Evolutionary conservation across 2,113 vertebrate species (phyloP).

Genomic region (Scomber japonicus): DNA sequence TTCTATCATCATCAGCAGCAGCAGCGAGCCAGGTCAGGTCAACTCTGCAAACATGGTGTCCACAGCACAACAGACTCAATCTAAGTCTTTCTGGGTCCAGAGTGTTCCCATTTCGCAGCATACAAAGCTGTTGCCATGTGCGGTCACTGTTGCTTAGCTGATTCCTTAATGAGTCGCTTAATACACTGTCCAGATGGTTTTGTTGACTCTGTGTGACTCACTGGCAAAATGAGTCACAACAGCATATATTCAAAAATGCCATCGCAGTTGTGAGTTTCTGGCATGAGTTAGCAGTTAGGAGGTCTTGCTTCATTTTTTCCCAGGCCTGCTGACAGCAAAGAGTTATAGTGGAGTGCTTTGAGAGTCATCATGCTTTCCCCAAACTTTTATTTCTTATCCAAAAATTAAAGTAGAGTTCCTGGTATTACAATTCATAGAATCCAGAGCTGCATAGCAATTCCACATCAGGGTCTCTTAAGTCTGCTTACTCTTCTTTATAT

Average conservation of each 20-base stretch:
- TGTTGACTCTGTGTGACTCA: conserved; percentile 17
- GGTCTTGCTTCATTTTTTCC: conserved; percentile 26
- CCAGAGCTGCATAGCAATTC: conserved; percentile 23
- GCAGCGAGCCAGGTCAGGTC: neutral
- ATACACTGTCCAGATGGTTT: conserved; percentile 33
- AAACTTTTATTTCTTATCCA: conserved; percentile 29
- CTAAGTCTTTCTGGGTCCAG: neutral
- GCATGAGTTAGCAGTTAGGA: neutral
- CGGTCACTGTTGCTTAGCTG: neutral
- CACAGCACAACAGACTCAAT: too few relatives aligned
- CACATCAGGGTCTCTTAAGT: conserved; percentile 21
- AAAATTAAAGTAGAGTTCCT: conserved; percentile 40
- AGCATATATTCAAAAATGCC: conserved; percentile 22
- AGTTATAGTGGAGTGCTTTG: conserved; percentile 15
- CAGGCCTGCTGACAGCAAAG: conserved; percentile 34
- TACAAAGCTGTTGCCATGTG: conserved; percentile 6
- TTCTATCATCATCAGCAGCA: neutral
- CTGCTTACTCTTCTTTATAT: neutral
- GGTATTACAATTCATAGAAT: conserved; percentile 50
- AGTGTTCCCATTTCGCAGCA: conserved; percentile 8
- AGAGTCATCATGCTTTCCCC: conserved; percentile 28
- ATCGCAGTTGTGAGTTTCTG: conserved; percentile 1
- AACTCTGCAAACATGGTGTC: too few relatives aligned
- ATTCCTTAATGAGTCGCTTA: conserved; percentile 6
- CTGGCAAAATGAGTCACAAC: conserved; percentile 7